These are phyloP conservation scores for Nineta flava DNA, from an alignment of 2,888 invertebrate genomes.

Conservation along the genomic window DNA sequence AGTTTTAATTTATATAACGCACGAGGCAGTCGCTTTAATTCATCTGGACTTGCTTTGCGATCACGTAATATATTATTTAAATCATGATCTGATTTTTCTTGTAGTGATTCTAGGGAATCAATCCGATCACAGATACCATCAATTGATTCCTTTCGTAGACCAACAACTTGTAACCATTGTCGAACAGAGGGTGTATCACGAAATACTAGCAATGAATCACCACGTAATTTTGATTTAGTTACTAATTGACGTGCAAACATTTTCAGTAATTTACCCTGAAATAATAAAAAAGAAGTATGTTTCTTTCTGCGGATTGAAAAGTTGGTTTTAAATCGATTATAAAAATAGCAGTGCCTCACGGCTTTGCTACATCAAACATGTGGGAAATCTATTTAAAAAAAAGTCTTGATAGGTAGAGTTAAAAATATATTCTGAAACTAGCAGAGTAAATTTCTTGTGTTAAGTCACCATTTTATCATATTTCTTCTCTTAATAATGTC, in stretches of 20 bases:
- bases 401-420: too few relatives aligned
- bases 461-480: too few relatives aligned
- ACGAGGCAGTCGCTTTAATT: slow-evolving; percentile 61
- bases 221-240: slow-evolving; percentile 64
- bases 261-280: slow-evolving; percentile 82
- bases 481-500: too few relatives aligned
- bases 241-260: slow-evolving; percentile 82
- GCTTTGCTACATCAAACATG: too few relatives aligned
- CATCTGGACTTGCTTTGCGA: slow-evolving; percentile 58
- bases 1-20: slow-evolving; percentile 75
- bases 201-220: slow-evolving; percentile 38
- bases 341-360: too few relatives aligned
- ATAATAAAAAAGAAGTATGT: slow-evolving; percentile 12
- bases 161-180: slow-evolving; percentile 88
- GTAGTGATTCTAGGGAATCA: slow-evolving; percentile 59
- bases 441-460: too few relatives aligned
- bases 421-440: too few relatives aligned
- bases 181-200: slow-evolving; percentile 64
- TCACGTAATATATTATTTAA: slow-evolving; percentile 52
- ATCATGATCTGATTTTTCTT: slow-evolving; percentile 74
- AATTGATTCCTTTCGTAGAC: slow-evolving; percentile 55
- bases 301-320: too few relatives aligned
- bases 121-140: slow-evolving; percentile 57
- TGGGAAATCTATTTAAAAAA: too few relatives aligned
- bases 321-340: too few relatives aligned